Base-by-base conservation (phyloP, 1,140 invertebrate genomes). In the Saxidomus purpurata region DNA sequence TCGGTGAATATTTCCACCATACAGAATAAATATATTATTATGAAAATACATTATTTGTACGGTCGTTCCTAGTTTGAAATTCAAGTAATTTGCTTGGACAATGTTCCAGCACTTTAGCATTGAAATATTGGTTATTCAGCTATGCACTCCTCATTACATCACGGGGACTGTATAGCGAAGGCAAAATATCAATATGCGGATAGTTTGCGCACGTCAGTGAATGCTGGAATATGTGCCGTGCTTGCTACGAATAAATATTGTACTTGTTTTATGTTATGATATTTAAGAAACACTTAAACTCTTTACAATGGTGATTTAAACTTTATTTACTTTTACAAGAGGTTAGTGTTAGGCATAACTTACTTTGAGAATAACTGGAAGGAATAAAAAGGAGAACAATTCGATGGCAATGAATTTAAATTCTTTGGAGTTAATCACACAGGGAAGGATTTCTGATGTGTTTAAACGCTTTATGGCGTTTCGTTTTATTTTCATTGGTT, bases 91-190 rank as follows among this genome's bases (percentile, higher is more conserved):
- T 28, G 19, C 6, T 19, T 31, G 31, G 36, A 36, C 67, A 36
- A 38, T 1, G 38, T 71, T 71, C 67, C 67, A 38, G 34, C 67
- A 19, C 67, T 1, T 0, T 19, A 19, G 67, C 15, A 71, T 38
- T 19, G 34, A 71, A 71, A 38, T 71, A 71, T 71, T 71, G 67
- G 67, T 38, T 71, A 36, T 71, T 71, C 34, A 19, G 34, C 36
- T 38, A 19, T 38, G 15, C 4, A 11, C 8, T 38, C n/a, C 6
- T 36, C 25, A 38, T 38, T 38, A 71, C 34, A 4, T 19, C 9
- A 34, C 13, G 34, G 17, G 17, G 25, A 38, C 22, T 19, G 2
- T 11, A n/a, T n/a, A 71, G 34, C 17, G 67, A 71, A 25, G 38
- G 34, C 38, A 28, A 1, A 31, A 38, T n/a, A 40, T 71, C 67